Percentiles rank a stretch among this genome's conserved stretches.
Evolutionary conservation across 2,888 invertebrate genomes (phyloP).

Genomic region (Melipona beecheii): DNA sequence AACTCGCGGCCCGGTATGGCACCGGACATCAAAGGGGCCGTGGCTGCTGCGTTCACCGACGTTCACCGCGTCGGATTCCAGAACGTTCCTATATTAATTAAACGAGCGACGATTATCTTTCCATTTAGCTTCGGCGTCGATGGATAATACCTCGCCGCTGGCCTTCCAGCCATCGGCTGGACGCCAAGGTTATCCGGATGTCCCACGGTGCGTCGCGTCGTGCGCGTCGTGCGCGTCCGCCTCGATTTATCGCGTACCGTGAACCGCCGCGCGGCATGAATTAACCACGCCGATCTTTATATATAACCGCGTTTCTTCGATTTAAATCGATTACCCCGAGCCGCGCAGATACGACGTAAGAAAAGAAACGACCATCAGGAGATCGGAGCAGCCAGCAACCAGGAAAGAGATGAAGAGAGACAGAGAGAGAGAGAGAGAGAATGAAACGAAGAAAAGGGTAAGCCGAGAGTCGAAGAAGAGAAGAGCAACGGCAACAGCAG

Average conservation of each 20-base stretch:
- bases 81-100: conserved; percentile 61
- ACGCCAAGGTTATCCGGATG: conserved; percentile 53
- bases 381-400: background rate
- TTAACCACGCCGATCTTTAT: conserved; percentile 67
- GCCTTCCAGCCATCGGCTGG: background rate
- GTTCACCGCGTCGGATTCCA: conserved; percentile 35
- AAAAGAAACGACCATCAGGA: conserved; percentile 23
- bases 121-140: conserved; percentile 35
- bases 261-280: conserved; percentile 57
- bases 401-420: background rate
- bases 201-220: conserved; percentile 33
- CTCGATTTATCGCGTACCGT: conserved; percentile 59
- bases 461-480: conserved; percentile 27
- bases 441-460: conserved; percentile 6
- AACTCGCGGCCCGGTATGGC: background rate
- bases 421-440: conserved; percentile 6
- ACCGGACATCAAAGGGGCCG: conserved; percentile 46
- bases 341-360: conserved; percentile 30
- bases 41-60: conserved; percentile 20
- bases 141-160: conserved; percentile 28
- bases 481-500: conserved; percentile 11
- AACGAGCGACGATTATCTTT: conserved; percentile 60
- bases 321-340: conserved; percentile 67
- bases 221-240: background rate
- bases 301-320: conserved; percentile 65